Conservation (phyloP, 2,113 vertebrate genomes). For the Rhinoderma darwinii region DNA sequence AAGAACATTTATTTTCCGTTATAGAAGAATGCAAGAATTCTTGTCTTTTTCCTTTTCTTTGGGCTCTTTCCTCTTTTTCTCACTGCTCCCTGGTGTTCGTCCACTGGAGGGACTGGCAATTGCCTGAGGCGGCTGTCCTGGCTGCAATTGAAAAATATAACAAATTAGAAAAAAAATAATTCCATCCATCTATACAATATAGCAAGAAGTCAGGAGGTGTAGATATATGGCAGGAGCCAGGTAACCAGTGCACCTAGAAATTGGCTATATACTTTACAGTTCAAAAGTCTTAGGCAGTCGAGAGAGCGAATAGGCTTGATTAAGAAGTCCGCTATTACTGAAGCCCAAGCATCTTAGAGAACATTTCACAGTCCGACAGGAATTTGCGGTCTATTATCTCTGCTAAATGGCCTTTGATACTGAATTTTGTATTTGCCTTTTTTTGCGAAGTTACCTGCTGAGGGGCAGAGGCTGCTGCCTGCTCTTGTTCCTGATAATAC, state of each 20-base stretch:
- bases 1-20: constrained; percentile 72
- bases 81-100: constrained; percentile 80
- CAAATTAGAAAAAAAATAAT: background rate
- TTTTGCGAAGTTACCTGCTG: constrained; percentile 68
- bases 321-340: too few species aligned
- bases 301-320: too few species aligned
- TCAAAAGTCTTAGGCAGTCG: too few species aligned
- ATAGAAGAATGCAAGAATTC: constrained; percentile 94
- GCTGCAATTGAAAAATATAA: constrained; percentile 1
- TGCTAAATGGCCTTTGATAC: background rate
- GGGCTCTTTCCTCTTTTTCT: constrained; percentile 88
- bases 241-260: too few species aligned
- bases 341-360: too few species aligned
- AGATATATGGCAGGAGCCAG: too few species aligned
- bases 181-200: too few species aligned
- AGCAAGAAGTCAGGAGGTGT: too few species aligned
- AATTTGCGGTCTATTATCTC: background rate
- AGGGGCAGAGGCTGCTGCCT: constrained; percentile 77
- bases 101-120: constrained; percentile 79
- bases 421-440: background rate
- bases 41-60: constrained; percentile 85
- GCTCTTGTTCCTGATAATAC: constrained; percentile 97
- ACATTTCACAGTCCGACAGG: too few species aligned
- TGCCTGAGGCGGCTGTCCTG: constrained; percentile 65
- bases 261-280: too few species aligned